Base-by-base conservation (phyloP, 1,140 invertebrate species). In the Neodiprion lecontei region DNA sequence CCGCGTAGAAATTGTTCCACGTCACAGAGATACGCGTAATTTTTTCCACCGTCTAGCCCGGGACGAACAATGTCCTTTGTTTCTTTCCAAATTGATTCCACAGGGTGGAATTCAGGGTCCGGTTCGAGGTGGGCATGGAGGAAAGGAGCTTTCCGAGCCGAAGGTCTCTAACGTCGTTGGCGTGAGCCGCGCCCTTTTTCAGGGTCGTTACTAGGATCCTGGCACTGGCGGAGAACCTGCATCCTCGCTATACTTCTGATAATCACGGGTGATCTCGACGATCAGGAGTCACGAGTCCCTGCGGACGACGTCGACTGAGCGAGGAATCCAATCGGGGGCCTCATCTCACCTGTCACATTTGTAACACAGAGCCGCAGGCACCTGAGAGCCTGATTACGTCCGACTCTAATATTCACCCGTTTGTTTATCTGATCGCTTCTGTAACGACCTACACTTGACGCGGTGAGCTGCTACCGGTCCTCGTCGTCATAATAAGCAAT, bases 361-460 rank as follows among this genome's bases (percentile, higher is more conserved):
- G 40, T 47, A 69, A 47, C 77, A 40, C 70, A 48, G 48, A 70
- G 74, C 79, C 77, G 76, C 28, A 40, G 28, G 28, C 81, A 78
- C 79, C 80, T 75, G 82, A 79, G 78, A 78, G 72, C 74, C 80
- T 80, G 85, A 86, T 86, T 86, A 84, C 84, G 85, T 85, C 83
- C 81, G 80, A 75, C 76, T 76, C 75, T 80, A 76, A 82, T 83
- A 82, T 81, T 73, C 70, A 74, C 78, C 75, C 78, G 81, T 84
- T 85, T 83, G 83, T 85, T 85, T 83, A 85, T 86, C 83, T 83
- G 84, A 86, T 86, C 68, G 76, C 79, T 78, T 81, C 83, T 83
- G 84, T 83, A 84, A 85, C 79, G 81, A 40, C 5, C 28, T 5
- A 40, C 28, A 40, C 28, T 40, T 40, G 28, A 82, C 80, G 77